Base-by-base conservation (phyloP, 1,140 invertebrate genomes). In the Pseudomyrmex pallidus region DNA sequence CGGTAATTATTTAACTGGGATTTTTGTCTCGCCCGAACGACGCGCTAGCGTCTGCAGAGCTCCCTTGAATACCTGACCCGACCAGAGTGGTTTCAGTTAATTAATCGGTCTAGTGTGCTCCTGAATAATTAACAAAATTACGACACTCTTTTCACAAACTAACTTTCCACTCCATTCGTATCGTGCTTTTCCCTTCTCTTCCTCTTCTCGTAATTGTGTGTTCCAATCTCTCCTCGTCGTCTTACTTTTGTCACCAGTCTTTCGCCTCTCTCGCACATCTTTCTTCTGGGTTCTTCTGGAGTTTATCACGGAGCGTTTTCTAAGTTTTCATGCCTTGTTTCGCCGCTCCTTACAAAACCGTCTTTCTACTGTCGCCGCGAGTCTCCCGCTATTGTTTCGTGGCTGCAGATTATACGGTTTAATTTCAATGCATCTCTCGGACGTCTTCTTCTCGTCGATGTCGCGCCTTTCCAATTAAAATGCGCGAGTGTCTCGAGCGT, bases 121-220 rank as follows among this genome's bases (percentile, higher is more conserved):
- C 78, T 84, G 90, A 91, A 92, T 92, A 93, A 92, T 92, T 91
- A 92, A 92, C 87, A 86, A 92, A 92, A 91, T 92, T 92, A 92
- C 86, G 73, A 74, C 74, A 76, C 83, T 74, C 74, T 72, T 62
- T 85, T 73, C 74, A 35, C n/a, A 54, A 62, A 20, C n/a, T n/a
- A 35, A 68, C 63, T 78, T 67, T 78, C 52, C 52, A 63, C 35
- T 56, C 50, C 13, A 67, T 46, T 20, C 54, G 56, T 46, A 44
- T 20, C 2, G 35, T 13, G 12, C 15, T 20, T 12, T 17, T n/a
- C 35, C 8, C 10, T 13, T 13, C 13, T 25, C 4, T 20, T 22
- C 2, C 35, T 61, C 63, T 48, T 66, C 73, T 20, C 59, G 52
- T 48, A 59, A 48, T 62, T 83, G 56, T 64, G 56, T 64, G n/a